phyloP scores from a whole-genome alignment of 2,797 vertebrate species.

The Amblyopsis hoosieri region DNA sequence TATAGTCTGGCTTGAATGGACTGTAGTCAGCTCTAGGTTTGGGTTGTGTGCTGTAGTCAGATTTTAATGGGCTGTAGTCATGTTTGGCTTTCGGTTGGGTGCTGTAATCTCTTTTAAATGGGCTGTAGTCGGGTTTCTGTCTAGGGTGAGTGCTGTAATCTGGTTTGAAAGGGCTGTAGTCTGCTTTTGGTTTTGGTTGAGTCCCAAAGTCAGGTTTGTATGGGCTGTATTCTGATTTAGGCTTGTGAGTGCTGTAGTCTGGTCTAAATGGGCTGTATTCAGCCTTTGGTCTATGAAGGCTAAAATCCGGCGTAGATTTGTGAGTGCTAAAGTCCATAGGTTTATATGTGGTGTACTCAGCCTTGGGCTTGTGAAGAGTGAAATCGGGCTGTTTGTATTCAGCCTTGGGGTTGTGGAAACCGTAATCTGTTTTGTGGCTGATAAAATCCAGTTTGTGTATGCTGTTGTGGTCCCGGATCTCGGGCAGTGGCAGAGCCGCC shows the following conservation, averaged over 20 bases:
- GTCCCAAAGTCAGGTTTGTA: slow-evolving; percentile 75
- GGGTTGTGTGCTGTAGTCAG: slow-evolving; percentile 70
- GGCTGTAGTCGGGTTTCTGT: slow-evolving; percentile 74
- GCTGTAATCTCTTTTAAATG: slow-evolving; percentile 76
- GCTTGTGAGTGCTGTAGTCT: slow-evolving; percentile 73
- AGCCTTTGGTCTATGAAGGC: slow-evolving; percentile 73
- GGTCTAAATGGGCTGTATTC: slow-evolving; percentile 78
- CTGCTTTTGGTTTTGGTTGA: slow-evolving; percentile 71
- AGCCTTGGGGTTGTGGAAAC: slow-evolving; percentile 75
- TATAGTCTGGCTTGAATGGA: slow-evolving; percentile 71
- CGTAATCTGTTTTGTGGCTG: slow-evolving; percentile 77
- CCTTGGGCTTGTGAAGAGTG: slow-evolving; percentile 75
- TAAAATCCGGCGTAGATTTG: slow-evolving; percentile 75
- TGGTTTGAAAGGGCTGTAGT: slow-evolving; percentile 77
- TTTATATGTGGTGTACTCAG: slow-evolving; percentile 77
- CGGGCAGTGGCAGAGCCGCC: slow-evolving; percentile 86
- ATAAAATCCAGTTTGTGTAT: slow-evolving; percentile 82
- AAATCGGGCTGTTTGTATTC: slow-evolving; percentile 77
- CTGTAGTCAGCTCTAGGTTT: slow-evolving; percentile 73
- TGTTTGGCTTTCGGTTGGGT: slow-evolving; percentile 76
- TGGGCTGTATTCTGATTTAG: slow-evolving; percentile 74
- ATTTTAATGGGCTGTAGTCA: slow-evolving; percentile 77
- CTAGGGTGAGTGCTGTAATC: slow-evolving; percentile 77
- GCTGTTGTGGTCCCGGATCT: slow-evolving; percentile 88
- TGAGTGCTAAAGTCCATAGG: slow-evolving; percentile 75